A percentile compares a stretch with the other conserved stretches of the same genome.
Evolutionary conservation across 2,797 vertebrate genomes (phyloP).

Genomic region (Semaprochilodus insignis): DNA sequence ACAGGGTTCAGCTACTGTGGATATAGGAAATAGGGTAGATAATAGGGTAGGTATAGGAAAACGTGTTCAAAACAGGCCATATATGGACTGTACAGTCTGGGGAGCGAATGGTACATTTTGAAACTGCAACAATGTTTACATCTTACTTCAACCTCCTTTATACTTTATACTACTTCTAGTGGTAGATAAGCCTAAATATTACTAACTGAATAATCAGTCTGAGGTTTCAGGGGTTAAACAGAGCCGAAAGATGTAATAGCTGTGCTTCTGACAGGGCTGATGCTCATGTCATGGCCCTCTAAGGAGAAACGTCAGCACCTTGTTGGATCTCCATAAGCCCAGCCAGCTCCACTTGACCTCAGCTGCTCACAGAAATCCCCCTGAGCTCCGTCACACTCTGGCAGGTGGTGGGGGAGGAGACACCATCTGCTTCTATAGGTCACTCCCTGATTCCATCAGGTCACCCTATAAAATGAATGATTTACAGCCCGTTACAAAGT

Average conservation of each 20-base stretch:
- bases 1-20: too few relatives aligned
- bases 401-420: slow-evolving; percentile 42
- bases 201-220: background rate
- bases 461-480: background rate
- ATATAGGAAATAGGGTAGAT: too few relatives aligned
- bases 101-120: too few relatives aligned
- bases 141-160: too few relatives aligned
- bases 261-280: background rate
- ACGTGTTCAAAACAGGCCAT: too few relatives aligned
- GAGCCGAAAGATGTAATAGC: background rate
- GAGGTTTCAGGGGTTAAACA: background rate
- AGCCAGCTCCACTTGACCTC: slow-evolving; percentile 37
- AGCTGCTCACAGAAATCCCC: slow-evolving; percentile 19
- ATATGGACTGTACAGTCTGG: too few relatives aligned
- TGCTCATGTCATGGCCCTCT: background rate
- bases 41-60: too few relatives aligned
- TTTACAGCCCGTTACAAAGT: background rate
- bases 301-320: background rate
- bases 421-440: slow-evolving; percentile 46
- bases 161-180: too few relatives aligned
- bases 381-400: slow-evolving; percentile 16
- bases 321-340: background rate
- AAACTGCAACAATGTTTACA: too few relatives aligned
- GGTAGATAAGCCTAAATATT: background rate
- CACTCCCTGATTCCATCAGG: slow-evolving; percentile 5